Base-by-base conservation (phyloP, 2,888 invertebrate genomes). In the Odontocerum albicorne region DNA sequence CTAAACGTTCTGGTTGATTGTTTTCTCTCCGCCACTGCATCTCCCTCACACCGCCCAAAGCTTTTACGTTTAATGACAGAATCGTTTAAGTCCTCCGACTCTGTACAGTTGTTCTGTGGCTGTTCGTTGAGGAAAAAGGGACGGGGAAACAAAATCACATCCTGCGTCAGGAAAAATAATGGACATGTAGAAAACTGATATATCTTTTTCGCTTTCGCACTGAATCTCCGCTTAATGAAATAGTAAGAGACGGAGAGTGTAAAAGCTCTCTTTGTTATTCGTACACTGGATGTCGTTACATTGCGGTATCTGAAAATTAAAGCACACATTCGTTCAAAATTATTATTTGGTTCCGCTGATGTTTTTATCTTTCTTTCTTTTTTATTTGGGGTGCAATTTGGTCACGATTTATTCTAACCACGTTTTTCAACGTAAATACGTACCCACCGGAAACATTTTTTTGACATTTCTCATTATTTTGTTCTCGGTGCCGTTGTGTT, bases 11-110 rank as follows among this genome's bases (percentile, higher is more conserved):
- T n/a, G n/a, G n/a, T n/a, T n/a, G n/a, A n/a, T 27, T 27, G 27
- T 27, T 27, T 4, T 27, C 27, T 6, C 44, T 32, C 31, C 44
- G 46, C 20, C 36, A 35, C 46, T 46, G 46, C 12, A n/a, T 15
- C 13, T 46, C 19, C 33, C 15, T 10, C 33, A 10, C 35, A 31
- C 46, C 46, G 20, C 44, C 39, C 46, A 36, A 35, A 46, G 46
- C 35, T 46, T 46, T 46, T 32, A 46, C 46, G 46, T 46, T 46
- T 46, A 46, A 46, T 46, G 46, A 35, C 46, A 35, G 46, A 46
- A 46, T 46, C 46, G 46, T 46, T 46, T 46, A 46, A 46, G 46
- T 46, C 35, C 35, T 46, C 46, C n/a, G n/a, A 35, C 35, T 46
- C 46, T 46, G 35, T 46, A 46, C 46, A 35, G 31, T 46, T 46